phyloP scores from a whole-genome alignment of 2,113 vertebrate species.

The Macquaria ambigua region DNA sequence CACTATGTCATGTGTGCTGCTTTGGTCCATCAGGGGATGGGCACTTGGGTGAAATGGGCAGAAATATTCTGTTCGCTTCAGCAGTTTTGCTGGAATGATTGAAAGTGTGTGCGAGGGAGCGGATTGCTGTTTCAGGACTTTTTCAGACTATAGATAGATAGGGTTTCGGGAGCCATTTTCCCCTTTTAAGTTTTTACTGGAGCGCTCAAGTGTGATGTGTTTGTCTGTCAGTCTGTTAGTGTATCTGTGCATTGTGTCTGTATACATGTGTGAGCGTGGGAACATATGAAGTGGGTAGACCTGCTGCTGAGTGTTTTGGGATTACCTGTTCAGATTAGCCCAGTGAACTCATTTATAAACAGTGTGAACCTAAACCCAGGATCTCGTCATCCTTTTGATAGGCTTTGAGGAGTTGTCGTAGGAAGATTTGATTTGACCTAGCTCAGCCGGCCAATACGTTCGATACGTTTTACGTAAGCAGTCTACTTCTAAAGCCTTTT shows the following conservation, averaged over 20 bases:
- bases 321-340: slow-evolving; percentile 69
- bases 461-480: slow-evolving; percentile 41
- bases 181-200: slow-evolving; percentile 23
- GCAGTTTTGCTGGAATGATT: slow-evolving; percentile 77
- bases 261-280: not conserved
- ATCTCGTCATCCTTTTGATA: slow-evolving; percentile 57
- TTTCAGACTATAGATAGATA: slow-evolving; percentile 56
- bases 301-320: slow-evolving; percentile 33
- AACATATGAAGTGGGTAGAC: slow-evolving; percentile 31
- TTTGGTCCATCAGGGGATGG: slow-evolving; percentile 55
- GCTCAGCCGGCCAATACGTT: slow-evolving; percentile 2
- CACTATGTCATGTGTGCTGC: slow-evolving; percentile 61
- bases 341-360: slow-evolving; percentile 53
- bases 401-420: slow-evolving; percentile 53
- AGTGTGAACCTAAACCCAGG: slow-evolving; percentile 32
- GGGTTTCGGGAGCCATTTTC: slow-evolving; percentile 34
- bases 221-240: not conserved
- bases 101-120: slow-evolving; percentile 63
- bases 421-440: slow-evolving; percentile 61
- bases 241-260: not conserved
- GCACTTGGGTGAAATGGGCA: slow-evolving; percentile 71
- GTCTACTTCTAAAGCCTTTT: slow-evolving; percentile 1
- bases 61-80: slow-evolving; percentile 75
- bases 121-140: slow-evolving; percentile 76
- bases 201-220: slow-evolving; percentile 11